Conservation (phyloP, 2,113 vertebrate genomes). For the Arothron firmamentum region DNA sequence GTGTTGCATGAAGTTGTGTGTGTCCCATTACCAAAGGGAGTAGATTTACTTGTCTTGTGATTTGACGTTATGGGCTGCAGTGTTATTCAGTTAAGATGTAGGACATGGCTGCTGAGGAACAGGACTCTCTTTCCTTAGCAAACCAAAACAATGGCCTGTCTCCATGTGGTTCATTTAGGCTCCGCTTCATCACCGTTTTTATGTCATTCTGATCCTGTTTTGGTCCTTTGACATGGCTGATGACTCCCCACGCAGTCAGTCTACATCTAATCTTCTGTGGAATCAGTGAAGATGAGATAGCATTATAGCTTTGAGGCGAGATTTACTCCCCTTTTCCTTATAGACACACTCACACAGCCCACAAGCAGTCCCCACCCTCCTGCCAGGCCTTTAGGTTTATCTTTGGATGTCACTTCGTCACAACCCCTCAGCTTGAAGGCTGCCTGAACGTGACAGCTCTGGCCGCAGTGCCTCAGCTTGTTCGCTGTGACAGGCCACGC, state of each 20-base stretch:
- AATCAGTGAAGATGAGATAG: slow-evolving; percentile 49
- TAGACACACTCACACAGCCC: slow-evolving; percentile 12
- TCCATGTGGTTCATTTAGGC: slow-evolving; percentile 21
- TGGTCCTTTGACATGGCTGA: slow-evolving; percentile 53
- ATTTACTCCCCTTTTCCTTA: slow-evolving; percentile 7
- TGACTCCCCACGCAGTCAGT: slow-evolving; percentile 57
- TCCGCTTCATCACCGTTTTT: slow-evolving; percentile 31
- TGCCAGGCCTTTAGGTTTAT: slow-evolving; percentile 62
- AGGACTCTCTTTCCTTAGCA: slow-evolving; percentile 19
- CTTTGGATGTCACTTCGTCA: slow-evolving; percentile 66
- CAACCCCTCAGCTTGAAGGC: slow-evolving; percentile 62
- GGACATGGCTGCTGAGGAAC: slow-evolving; percentile 26
- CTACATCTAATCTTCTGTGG: slow-evolving; percentile 55
- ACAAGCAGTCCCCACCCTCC: slow-evolving; percentile 40
- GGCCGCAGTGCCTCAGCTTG: slow-evolving; percentile 49
- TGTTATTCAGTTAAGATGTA: slow-evolving; percentile 65
- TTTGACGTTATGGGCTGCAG: slow-evolving; percentile 57
- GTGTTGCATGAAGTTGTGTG: slow-evolving; percentile 26
- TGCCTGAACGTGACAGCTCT: slow-evolving; percentile 66
- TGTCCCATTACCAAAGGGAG: slow-evolving; percentile 38
- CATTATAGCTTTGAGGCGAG: slow-evolving; percentile 44
- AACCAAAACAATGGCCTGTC: slow-evolving; percentile 23
- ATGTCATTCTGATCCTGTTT: slow-evolving; percentile 39
- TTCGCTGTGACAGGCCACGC: slow-evolving; percentile 60
- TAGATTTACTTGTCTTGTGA: slow-evolving; percentile 59